phyloP scores from a whole-genome alignment of 2,113 vertebrate genomes.

The Nannobrachium achirus region DNA sequence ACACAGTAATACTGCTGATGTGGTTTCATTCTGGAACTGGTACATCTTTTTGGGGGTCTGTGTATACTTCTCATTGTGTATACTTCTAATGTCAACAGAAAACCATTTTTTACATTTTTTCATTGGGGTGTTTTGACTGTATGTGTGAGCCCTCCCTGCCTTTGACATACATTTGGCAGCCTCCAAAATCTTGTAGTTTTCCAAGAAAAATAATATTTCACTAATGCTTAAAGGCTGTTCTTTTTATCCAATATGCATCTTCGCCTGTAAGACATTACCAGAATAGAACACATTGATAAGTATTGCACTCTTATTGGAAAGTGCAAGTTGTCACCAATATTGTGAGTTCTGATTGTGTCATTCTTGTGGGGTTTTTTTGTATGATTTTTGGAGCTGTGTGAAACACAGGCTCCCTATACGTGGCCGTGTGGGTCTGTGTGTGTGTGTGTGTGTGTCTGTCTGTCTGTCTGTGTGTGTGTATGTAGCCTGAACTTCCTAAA shows the following conservation, averaged over 20 bases:
- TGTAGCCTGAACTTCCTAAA: no score
- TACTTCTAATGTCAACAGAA: neutral
- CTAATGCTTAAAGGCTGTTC: neutral
- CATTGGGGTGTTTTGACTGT: neutral
- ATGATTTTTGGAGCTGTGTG: neutral
- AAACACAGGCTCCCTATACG: neutral
- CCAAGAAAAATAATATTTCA: neutral
- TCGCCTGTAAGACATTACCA: neutral
- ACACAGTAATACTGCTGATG: slow-evolving; percentile 7
- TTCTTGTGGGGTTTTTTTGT: neutral
- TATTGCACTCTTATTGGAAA: neutral
- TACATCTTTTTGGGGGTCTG: no score
- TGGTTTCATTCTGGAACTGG: neutral
- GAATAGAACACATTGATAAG: neutral
- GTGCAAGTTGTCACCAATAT: neutral
- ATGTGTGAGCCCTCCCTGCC: neutral
- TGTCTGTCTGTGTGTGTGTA: no score
- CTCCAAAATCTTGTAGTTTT: no score
- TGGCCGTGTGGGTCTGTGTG: no score
- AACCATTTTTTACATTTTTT: neutral
- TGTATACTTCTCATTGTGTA: neutral
- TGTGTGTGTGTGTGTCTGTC: no score
- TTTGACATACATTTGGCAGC: no score
- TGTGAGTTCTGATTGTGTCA: neutral
- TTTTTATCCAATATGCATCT: neutral